These are phyloP conservation scores for Champsocephalus esox DNA, from an alignment of 2,797 vertebrate genomes.

Conservation along the genomic window DNA sequence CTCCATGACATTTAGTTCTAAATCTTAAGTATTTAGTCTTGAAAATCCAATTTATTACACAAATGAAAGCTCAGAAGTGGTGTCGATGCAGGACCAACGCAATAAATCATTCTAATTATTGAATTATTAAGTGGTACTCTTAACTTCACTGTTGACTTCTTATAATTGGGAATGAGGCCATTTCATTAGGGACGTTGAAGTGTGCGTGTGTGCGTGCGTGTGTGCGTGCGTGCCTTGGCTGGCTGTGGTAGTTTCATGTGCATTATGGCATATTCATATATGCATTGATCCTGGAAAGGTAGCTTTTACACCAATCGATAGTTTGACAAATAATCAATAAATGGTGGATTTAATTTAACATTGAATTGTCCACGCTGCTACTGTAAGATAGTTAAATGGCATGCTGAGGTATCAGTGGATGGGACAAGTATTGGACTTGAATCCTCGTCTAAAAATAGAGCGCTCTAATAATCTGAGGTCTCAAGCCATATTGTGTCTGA, in stretches of 20 bases:
- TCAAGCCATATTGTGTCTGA: constrained; percentile 45
- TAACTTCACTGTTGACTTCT: background rate
- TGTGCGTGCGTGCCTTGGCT: background rate
- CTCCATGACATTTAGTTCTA: background rate
- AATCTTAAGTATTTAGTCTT: too few relatives aligned
- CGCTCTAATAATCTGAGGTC: constrained; percentile 43
- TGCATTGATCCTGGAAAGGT: background rate
- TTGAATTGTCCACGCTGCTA: constrained; percentile 39
- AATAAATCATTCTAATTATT: constrained; percentile 28
- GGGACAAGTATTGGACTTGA: constrained; percentile 31
- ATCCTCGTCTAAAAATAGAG: constrained; percentile 24
- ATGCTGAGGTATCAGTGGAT: constrained; percentile 15
- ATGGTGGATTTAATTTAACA: constrained; percentile 27
- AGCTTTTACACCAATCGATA: constrained; percentile 32
- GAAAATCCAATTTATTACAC: background rate
- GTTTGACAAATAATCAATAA: constrained; percentile 42
- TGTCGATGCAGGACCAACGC: background rate
- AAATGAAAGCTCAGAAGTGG: background rate
- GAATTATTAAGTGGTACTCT: constrained; percentile 10
- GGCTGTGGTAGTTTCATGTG: background rate
- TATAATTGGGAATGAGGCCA: background rate
- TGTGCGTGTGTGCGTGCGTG: background rate
- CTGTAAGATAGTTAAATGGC: constrained; percentile 33
- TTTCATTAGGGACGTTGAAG: background rate
- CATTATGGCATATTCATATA: constrained; percentile 9